Conservation (phyloP, 1,140 invertebrate species). For the Idris sp. region DNA sequence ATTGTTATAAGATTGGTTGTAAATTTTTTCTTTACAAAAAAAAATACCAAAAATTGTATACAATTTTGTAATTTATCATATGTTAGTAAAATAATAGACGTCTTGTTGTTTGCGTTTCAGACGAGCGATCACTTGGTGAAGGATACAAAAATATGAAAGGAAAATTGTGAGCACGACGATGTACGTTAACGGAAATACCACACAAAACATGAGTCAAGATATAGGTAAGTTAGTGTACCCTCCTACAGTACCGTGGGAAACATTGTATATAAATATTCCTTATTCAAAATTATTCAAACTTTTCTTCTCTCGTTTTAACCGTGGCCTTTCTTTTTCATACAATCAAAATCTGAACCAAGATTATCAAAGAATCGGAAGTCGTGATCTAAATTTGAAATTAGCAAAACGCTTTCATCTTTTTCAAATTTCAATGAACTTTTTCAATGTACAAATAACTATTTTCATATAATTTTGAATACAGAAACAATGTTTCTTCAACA, state of each 20-base stretch:
- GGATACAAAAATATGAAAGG: constrained; percentile 69
- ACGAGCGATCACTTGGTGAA: constrained; percentile 51
- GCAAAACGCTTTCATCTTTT: no score
- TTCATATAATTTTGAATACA: no score
- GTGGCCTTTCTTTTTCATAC: constrained; percentile 13
- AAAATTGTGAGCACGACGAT: constrained; percentile 71
- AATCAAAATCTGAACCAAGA: constrained; percentile 17
- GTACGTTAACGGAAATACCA: constrained; percentile 74
- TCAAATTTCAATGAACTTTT: not conserved
- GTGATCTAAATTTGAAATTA: constrained; percentile 4
- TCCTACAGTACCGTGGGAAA: constrained; percentile 45
- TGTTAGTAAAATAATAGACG: constrained; percentile 40
- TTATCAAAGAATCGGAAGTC: not conserved
- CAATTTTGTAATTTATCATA: constrained; percentile 38
- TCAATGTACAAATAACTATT: no score
- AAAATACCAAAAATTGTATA: constrained; percentile 8
- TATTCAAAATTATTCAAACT: constrained; percentile 44
- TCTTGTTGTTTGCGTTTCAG: constrained; percentile 56
- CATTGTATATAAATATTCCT: constrained; percentile 31
- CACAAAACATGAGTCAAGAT: constrained; percentile 71
- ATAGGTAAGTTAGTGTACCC: constrained; percentile 69
- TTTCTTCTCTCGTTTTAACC: constrained; percentile 3
- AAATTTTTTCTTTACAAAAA: no score
- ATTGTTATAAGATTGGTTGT: constrained; percentile 15
- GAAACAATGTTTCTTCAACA: no score